Evolutionary conservation across 2,888 invertebrate species (phyloP), one percentile per base, ranked within the genome.

Genomic region (Tetrapedia diversipes): DNA sequence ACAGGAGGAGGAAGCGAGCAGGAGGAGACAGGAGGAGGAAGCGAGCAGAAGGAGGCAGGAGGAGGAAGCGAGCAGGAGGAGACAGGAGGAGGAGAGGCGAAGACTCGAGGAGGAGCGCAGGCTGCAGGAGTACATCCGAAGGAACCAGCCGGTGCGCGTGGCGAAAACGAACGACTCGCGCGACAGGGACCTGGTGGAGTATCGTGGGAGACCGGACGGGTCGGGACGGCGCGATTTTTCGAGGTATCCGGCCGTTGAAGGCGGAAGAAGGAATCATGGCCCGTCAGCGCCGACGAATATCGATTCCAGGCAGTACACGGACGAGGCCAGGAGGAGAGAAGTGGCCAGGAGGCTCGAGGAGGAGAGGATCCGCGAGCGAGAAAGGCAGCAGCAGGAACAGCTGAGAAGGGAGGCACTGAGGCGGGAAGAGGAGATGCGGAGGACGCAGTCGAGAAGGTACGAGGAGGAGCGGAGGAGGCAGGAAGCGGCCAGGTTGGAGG

Each of bases 121-220:
- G 45, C 64, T 87, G 24, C 86, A 87, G 63, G 90, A 90, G 14
- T 89, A 89, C 67, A 75, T 88, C 19, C 79, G 84, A 4, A 82
- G 89, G 56, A 90, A 88, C 53, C 89, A 89, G 8, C 87, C 90
- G 10, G 79, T 88, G 29, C 81, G 79, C 32, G 64, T 86, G 11
- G 57, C 74, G 22, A 73, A 53, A 27, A 60, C 49, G 53, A 81
- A 79, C 57, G 74, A 53, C n/a, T 68, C 81, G 11, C 8, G 56
- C 2, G 57, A 41, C 4, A 72, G 43, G 16, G 45, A 37, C 6
- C 59, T 29, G 60, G 4, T 45, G 19, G 82, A 84, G 41, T 45
- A 84, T 4, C 75, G 77, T 27, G 82, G 82, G 19, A 69, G 64
- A 45, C 65, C 75, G 22, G 77, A 84, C 16, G 78, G 82, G 1